phyloP scores from a whole-genome alignment of 2,888 invertebrate species.

The Galerucella calmariensis region DNA sequence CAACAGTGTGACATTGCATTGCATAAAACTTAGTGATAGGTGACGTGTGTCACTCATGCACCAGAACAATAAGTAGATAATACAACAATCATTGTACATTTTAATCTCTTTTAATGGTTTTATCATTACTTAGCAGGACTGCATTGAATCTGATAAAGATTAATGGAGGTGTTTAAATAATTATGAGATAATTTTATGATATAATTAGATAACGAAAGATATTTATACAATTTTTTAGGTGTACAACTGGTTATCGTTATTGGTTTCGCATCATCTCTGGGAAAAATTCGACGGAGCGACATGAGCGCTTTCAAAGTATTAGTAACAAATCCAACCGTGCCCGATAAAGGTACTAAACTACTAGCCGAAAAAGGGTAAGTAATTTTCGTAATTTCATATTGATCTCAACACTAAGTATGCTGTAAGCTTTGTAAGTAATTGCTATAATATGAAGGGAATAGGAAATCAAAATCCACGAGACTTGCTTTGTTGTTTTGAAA shows the following conservation, averaged over 20 bases:
- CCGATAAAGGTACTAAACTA: slow-evolving; percentile 64
- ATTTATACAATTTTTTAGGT: slow-evolving; percentile 32
- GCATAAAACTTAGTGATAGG: no score
- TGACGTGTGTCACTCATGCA: no score
- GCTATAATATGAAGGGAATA: no score
- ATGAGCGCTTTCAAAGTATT: slow-evolving; percentile 66
- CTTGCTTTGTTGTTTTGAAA: no score
- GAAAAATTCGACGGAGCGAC: slow-evolving; percentile 9
- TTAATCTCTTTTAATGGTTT: no score
- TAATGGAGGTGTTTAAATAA: neutral
- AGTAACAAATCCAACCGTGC: slow-evolving; percentile 65
- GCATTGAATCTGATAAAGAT: neutral
- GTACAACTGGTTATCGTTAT: slow-evolving; percentile 38
- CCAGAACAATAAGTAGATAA: no score
- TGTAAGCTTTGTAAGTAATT: neutral
- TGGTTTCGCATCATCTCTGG: slow-evolving; percentile 27
- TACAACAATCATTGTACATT: no score
- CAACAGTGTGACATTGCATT: no score
- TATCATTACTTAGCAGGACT: neutral
- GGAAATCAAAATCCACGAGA: no score
- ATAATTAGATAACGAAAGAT: slow-evolving; percentile 19
- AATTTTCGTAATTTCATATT: neutral
- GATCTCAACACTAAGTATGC: no score
- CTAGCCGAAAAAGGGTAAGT: slow-evolving; percentile 55
- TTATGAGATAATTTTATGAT: neutral